phyloP scores from a whole-genome alignment of 2,888 invertebrate species.

The Agonum fuliginosum region DNA sequence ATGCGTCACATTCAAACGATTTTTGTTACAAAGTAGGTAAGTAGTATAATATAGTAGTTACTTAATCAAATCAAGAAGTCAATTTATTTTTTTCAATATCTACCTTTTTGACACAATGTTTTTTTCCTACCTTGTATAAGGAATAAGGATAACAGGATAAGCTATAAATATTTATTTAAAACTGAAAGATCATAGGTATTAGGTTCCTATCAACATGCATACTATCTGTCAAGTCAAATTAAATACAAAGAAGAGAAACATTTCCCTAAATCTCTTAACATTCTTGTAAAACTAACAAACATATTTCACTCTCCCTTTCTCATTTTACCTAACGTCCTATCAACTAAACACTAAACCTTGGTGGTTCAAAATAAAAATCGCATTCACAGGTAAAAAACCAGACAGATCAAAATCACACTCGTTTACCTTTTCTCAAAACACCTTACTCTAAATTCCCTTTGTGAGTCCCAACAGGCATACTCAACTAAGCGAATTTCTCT shows the following conservation, averaged over 20 bases:
- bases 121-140: too few species aligned
- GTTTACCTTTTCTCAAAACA: slow-evolving; percentile 38
- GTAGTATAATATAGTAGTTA: too few species aligned
- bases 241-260: neutral
- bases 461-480: too few species aligned
- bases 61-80: too few species aligned
- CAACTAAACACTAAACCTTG: neutral
- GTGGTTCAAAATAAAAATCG: neutral
- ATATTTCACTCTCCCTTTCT: neutral
- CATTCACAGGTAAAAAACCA: slow-evolving; percentile 7
- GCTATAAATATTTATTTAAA: too few species aligned
- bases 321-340: neutral
- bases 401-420: slow-evolving; percentile 18
- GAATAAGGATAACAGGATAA: too few species aligned
- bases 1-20: too few species aligned
- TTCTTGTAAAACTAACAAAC: slow-evolving; percentile 7
- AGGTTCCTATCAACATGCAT: neutral
- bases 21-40: too few species aligned
- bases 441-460: slow-evolving; percentile 27
- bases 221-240: neutral
- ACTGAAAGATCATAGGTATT: neutral
- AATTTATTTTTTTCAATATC: too few species aligned
- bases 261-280: neutral
- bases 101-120: too few species aligned
- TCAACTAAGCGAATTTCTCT: too few species aligned